A percentile compares a stretch with the other conserved stretches of the same genome.
These are phyloP conservation scores for Lepeophtheirus nordmannii DNA, from an alignment of 2,888 invertebrate genomes.

Conservation along the genomic window DNA sequence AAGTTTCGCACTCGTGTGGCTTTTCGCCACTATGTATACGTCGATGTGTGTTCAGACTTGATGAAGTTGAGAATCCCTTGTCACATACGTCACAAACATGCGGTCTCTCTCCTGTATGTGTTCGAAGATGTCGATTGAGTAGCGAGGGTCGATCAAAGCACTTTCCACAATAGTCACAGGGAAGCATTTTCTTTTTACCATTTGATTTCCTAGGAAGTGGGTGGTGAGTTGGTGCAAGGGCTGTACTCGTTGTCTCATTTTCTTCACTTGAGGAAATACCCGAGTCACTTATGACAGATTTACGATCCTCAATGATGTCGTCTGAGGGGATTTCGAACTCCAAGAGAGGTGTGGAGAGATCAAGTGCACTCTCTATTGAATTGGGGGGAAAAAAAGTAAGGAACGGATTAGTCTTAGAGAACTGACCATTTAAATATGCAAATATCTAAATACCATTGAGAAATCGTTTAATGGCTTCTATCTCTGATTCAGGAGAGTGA, in stretches of 20 bases:
- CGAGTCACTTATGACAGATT: conserved; percentile 9
- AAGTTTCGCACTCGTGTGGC: conserved; percentile 78
- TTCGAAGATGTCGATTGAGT: conserved; percentile 82
- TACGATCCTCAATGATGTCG: not conserved
- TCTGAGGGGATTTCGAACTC: not conserved
- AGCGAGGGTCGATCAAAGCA: conserved; percentile 88
- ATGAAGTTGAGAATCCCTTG: conserved; percentile 88
- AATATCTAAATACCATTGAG: not conserved
- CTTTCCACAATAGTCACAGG: conserved; percentile 85
- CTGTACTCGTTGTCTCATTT: not conserved
- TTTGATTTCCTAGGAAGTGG: conserved; percentile 1
- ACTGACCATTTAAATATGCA: not conserved
- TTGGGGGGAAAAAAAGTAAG: not conserved
- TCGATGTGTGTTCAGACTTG: conserved; percentile 82
- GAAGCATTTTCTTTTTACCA: conserved; percentile 43
- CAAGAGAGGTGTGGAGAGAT: conserved; percentile 5
- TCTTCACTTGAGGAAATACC: conserved; percentile 12
- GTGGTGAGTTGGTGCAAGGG: not conserved
- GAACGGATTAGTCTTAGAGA: too few species aligned
- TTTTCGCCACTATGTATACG: conserved; percentile 90
- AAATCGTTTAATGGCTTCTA: not conserved
- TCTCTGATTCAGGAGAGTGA: not conserved
- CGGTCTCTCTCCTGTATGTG: conserved; percentile 90
- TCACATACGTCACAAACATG: conserved; percentile 90
- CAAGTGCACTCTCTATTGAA: not conserved